phyloP scores from a whole-genome alignment of 1,140 invertebrate genomes.

The Heterodera schachtii region DNA sequence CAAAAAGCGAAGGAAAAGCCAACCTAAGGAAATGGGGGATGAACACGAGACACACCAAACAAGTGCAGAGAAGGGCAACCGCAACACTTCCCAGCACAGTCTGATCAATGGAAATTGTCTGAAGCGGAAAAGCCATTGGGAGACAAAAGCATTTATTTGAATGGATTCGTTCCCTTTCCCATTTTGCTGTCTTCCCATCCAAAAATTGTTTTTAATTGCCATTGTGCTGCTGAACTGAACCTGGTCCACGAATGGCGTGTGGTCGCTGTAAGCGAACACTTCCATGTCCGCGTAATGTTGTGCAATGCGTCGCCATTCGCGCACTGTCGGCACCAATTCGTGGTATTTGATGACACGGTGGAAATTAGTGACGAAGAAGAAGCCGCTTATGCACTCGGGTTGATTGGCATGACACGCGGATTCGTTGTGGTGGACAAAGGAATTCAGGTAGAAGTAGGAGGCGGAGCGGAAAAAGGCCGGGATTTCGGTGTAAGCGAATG shows the following conservation, averaged over 20 bases:
- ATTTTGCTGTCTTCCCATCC: too few relatives aligned
- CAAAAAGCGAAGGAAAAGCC: neutral
- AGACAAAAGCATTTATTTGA: too few relatives aligned
- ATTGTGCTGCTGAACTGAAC: constrained; percentile 22
- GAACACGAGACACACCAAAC: constrained; percentile 67
- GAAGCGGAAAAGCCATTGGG: constrained; percentile 15
- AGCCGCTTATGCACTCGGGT: constrained; percentile 55
- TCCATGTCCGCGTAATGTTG: constrained; percentile 54
- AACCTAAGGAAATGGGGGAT: constrained; percentile 66
- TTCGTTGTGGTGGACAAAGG: constrained; percentile 63
- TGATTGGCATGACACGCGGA: constrained; percentile 51
- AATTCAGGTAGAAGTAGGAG: constrained; percentile 60
- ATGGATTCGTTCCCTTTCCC: too few relatives aligned
- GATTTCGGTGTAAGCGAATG: constrained; percentile 59
- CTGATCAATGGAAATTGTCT: constrained; percentile 62
- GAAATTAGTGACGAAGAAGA: constrained; percentile 65
- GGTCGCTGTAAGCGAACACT: constrained; percentile 64
- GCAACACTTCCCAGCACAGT: constrained; percentile 65
- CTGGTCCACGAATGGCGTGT: constrained; percentile 63
- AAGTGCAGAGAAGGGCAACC: constrained; percentile 66
- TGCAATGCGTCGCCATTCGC: constrained; percentile 59
- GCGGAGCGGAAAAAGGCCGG: constrained; percentile 61
- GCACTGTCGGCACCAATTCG: constrained; percentile 59
- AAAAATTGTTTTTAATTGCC: neutral
- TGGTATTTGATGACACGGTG: constrained; percentile 64